phyloP scores from a whole-genome alignment of 2,797 vertebrate species.

The Cuniculus paca region DNA sequence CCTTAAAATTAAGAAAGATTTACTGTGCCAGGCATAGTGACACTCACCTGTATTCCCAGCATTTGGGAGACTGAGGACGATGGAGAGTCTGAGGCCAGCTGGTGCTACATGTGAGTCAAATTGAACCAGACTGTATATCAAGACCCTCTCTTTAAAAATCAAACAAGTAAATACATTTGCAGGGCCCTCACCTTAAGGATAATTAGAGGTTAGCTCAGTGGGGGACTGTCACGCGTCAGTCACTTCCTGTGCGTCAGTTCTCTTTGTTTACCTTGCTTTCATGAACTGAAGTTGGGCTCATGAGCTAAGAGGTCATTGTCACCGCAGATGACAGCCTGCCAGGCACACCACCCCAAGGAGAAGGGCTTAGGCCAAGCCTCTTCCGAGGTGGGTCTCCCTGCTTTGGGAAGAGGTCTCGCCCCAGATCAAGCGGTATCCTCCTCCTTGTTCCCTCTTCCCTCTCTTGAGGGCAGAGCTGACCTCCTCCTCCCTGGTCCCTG shows the following conservation, averaged over 20 bases:
- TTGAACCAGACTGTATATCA: not conserved
- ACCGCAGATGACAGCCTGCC: not conserved
- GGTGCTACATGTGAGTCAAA: not conserved
- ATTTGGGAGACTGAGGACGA: not conserved
- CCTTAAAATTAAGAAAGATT: not conserved
- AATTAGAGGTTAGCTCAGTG: not conserved
- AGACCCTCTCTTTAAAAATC: not conserved
- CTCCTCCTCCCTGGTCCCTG: not conserved
- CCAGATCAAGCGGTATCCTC: no score
- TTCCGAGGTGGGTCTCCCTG: not conserved
- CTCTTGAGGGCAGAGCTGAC: not conserved
- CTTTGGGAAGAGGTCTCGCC: not conserved
- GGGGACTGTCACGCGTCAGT: no score
- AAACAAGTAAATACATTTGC: not conserved
- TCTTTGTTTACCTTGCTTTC: not conserved
- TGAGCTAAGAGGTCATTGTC: not conserved
- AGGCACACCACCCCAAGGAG: not conserved
- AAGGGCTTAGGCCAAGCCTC: not conserved
- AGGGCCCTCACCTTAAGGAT: not conserved
- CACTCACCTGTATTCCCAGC: not conserved
- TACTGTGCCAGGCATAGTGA: not conserved
- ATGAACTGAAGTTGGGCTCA: not conserved
- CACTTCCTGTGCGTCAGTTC: fast-evolving
- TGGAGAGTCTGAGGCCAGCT: not conserved
- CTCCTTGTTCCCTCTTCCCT: not conserved